Base-by-base conservation (phyloP, 1,140 invertebrate species). In the Drosophila nebulosa region DNA sequence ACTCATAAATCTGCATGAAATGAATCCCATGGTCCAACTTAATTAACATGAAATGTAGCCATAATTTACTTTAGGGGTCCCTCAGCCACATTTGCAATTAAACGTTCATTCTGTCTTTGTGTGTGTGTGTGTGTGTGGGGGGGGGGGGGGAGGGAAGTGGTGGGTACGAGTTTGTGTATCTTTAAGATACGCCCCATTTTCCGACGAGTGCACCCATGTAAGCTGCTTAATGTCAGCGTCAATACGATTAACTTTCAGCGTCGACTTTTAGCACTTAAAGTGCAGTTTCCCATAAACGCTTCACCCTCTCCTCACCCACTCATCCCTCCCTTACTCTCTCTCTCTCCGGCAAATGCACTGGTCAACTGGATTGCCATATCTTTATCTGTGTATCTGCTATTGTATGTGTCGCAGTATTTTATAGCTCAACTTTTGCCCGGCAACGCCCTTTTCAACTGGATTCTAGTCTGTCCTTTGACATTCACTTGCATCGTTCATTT, bases 1-100 rank as follows among this genome's bases (percentile, higher is more conserved):
- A 64, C 26, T 58, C 64, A 86, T 86, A 88, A 86, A 86, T 86
- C 74, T 86, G 83, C 74, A 88, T 86, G 75, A 74, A 77, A 69
- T 64, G 58, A 77, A 74, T 76, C 78, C 64, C 69, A 56, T 32
- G 65, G 74, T 65, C 56, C 22, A 53, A 51, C 39, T 63, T 57
- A 46, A 60, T 55, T 55, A 55, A 55, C 52, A 55, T 55, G 52
- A 52, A 61, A 65, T 39, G 27, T 22, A 18, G 14, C 36, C 51
- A 18, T 35, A 46, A 56, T 39, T 55, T 74, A 57, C 66, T 74
- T 64, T 46, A 7, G 16, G 39, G 39, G 16, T 18, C 14, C 39
- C 39, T 46, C 18, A 46, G 18, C 56, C 68, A 39, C 68, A 83
- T 64, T 59, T 76, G 59, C 72, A 64, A 72, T 64, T 64, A 16